Conservation (phyloP, 1,140 invertebrate species). For the Teleogryllus occipitalis region DNA sequence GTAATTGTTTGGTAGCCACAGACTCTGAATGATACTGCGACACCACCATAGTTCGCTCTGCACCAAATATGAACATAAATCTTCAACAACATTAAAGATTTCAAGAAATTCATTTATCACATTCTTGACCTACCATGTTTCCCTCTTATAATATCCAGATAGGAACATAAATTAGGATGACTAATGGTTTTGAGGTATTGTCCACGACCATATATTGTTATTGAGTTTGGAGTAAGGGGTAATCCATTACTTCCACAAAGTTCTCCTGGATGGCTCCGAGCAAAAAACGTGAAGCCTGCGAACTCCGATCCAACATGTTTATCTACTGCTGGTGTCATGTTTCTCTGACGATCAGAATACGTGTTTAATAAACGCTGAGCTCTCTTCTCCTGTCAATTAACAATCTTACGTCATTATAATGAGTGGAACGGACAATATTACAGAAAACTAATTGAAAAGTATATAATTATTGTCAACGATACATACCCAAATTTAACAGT, state of each 20-base stretch:
- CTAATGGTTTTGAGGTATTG: conserved; percentile 71
- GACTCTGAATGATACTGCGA: conserved; percentile 74
- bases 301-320: conserved; percentile 37
- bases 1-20: conserved; percentile 38
- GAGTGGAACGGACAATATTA: too few species aligned
- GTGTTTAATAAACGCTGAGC: background rate
- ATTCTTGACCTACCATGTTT: conserved; percentile 73
- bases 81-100: conserved; percentile 24
- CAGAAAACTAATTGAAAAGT: too few species aligned
- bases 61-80: conserved; percentile 35
- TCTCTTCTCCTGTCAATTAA: too few species aligned
- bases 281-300: conserved; percentile 83
- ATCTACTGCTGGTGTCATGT: background rate
- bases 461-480: too few species aligned
- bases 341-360: background rate
- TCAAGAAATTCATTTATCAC: background rate
- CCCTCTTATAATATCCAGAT: conserved; percentile 83
- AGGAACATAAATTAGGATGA: conserved; percentile 76
- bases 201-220: conserved; percentile 83
- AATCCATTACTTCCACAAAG: conserved; percentile 91
- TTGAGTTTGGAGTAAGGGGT: conserved; percentile 91
- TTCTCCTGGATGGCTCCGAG: conserved; percentile 80
- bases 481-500: too few species aligned
- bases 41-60: conserved; percentile 84
- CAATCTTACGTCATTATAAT: too few species aligned